Evolutionary conservation across 2,888 invertebrate genomes (phyloP), one percentile per base, ranked within the genome.

Genomic region (Lepidocyrtinus sp.): DNA sequence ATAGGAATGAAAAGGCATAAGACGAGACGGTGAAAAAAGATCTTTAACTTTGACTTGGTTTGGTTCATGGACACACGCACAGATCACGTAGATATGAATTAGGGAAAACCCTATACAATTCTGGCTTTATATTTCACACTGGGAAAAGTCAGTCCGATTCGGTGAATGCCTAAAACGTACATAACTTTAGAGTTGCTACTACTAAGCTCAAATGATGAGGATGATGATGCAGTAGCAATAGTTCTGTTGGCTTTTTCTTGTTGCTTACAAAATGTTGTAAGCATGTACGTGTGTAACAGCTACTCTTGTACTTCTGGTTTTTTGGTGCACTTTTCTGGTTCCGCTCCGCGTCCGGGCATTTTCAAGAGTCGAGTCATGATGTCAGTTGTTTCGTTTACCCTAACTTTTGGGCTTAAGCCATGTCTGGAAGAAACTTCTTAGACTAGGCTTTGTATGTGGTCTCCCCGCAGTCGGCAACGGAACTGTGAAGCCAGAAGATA

Each of bases 341-440:
- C 25, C 64, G 76, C 64, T 70, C 76, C 76, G 65, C 62, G 59
- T 76, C 70, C 76, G 76, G 76, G 76, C 76, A 76, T 76, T 76
- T 50, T 76, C 76, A 76, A 76, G 76, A 76, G 76, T 76, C 63
- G 36, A 76, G 70, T 65, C 76, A 76, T 70, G 55, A 76, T 76
- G 70, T 65, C 70, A 76, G 76, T 65, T 55, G 55, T 55, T 55
- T 55, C 55, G 55, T 70, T 76, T 76, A 50, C 69, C 75, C 69
- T 69, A 69, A 68, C 67, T 45, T 75, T 2, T 68, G 19, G 36
- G 50, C 26, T 17, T 19, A 36, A n/a, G 27, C 46, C 55, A 59
- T 63, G 75, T 69, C 70, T 70, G 76, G 70, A 76, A 65, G 62
- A 46, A 65, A 62, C 15, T 50, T 75, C 68, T 75, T 75, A 75